Percentiles rank a stretch among this genome's conserved stretches.
These are phyloP conservation scores for Boloria euphrosyne DNA, from an alignment of 2,888 invertebrate genomes.

Conservation along the genomic window DNA sequence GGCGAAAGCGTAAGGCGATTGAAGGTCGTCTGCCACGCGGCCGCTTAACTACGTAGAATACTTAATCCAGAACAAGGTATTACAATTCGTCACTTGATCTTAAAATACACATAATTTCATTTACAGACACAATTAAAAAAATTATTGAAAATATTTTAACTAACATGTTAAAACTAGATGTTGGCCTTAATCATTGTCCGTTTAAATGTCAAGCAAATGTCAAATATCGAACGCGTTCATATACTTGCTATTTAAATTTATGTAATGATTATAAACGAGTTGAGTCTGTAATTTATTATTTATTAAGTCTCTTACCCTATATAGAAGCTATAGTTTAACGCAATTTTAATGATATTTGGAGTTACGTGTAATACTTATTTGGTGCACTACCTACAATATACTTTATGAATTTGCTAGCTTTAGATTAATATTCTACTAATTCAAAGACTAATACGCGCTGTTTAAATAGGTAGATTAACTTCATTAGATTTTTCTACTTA, in stretches of 20 bases:
- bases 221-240: conserved; percentile 50
- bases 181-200: conserved; percentile 49
- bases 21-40: conserved; percentile 59
- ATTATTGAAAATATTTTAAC: no score
- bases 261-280: conserved; percentile 27
- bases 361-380: no score
- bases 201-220: conserved; percentile 72
- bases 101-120: neutral
- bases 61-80: conserved; percentile 19
- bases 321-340: neutral
- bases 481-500: neutral
- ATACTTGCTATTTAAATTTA: conserved; percentile 24
- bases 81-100: conserved; percentile 24
- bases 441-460: no score
- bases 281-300: conserved; percentile 11
- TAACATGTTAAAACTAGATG: conserved; percentile 25
- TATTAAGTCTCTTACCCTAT: conserved; percentile 11
- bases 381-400: no score
- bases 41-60: conserved; percentile 38
- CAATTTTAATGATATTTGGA: no score
- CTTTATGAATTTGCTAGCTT: no score
- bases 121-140: no score
- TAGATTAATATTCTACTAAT: no score
- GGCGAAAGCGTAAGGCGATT: conserved; percentile 66
- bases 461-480: no score